Percentiles rank a stretch among this genome's conserved stretches.
These are phyloP conservation scores for Laothoe populi DNA, from an alignment of 2,888 invertebrate genomes.

Conservation along the genomic window DNA sequence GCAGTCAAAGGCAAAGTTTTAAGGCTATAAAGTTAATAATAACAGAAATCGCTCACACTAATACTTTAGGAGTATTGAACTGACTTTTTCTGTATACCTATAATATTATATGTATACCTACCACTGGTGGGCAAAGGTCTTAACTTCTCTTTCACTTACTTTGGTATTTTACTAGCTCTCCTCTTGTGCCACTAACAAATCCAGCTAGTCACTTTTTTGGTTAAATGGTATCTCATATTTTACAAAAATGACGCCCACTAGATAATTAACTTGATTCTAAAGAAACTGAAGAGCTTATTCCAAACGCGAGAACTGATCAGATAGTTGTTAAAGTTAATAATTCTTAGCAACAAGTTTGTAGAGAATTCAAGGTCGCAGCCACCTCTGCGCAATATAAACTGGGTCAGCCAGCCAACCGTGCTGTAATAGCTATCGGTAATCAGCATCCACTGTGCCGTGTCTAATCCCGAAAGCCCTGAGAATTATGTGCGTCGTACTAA, in stretches of 20 bases:
- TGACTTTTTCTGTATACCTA: no score
- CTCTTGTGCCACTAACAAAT: no score
- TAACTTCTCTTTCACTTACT: no score
- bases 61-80: no score
- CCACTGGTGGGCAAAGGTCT: no score
- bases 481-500: neutral
- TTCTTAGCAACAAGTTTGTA: constrained; percentile 23
- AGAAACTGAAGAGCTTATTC: constrained; percentile 11
- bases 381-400: constrained; percentile 37
- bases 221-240: no score
- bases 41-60: no score
- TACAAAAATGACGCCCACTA: neutral
- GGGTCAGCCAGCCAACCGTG: constrained; percentile 37
- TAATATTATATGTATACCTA: no score
- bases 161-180: no score
- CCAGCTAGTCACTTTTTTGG: no score
- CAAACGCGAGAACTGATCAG: constrained; percentile 3
- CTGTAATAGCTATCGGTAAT: constrained; percentile 36
- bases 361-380: constrained; percentile 27
- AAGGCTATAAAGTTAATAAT: no score
- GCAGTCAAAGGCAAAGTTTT: no score
- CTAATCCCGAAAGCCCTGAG: constrained; percentile 26
- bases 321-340: constrained; percentile 11
- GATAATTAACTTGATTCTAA: neutral
- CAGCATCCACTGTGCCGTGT: constrained; percentile 40